phyloP scores from a whole-genome alignment of 1,140 invertebrate genomes.

The Lineus longissimus region DNA sequence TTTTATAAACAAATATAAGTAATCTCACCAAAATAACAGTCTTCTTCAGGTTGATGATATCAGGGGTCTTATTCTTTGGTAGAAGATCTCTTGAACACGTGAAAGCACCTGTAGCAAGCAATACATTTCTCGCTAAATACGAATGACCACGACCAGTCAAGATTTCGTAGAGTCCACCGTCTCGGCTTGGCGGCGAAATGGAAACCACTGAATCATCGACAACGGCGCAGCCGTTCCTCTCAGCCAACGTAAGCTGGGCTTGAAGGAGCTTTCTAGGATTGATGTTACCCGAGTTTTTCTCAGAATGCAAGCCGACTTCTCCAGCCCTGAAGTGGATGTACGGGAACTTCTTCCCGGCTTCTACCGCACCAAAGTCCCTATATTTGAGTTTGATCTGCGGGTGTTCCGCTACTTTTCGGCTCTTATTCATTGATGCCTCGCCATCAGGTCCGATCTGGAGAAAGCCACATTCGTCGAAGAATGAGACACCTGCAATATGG shows the following conservation, averaged over 20 bases:
- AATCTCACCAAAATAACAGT: too few species aligned
- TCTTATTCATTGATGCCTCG: slow-evolving; percentile 7
- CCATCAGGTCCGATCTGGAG: slow-evolving; percentile 15
- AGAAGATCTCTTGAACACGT: slow-evolving; percentile 23
- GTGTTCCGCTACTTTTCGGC: neutral
- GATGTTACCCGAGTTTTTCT: slow-evolving; percentile 22
- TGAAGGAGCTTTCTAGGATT: slow-evolving; percentile 21
- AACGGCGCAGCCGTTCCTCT: slow-evolving; percentile 18
- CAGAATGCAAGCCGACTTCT: slow-evolving; percentile 15
- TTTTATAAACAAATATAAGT: too few species aligned
- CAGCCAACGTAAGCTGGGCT: slow-evolving; percentile 16
- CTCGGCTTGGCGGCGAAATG: too few species aligned
- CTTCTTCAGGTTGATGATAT: too few species aligned
- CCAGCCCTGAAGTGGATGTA: slow-evolving; percentile 14
- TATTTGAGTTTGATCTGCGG: neutral
- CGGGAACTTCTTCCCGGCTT: slow-evolving; percentile 13
- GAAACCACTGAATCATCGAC: slow-evolving; percentile 14
- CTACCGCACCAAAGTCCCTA: neutral
- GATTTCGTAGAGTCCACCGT: neutral
- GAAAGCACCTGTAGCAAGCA: slow-evolving; percentile 27
- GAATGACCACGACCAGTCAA: too few species aligned
- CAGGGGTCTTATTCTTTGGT: neutral
- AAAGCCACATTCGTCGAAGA: slow-evolving; percentile 27
- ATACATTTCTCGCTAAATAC: too few species aligned
- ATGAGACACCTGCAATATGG: slow-evolving; percentile 21